Percentiles rank a stretch among this genome's conserved stretches.
Conservation (phyloP, 1,140 invertebrate genomes). For the Anthonomus grandis region DNA sequence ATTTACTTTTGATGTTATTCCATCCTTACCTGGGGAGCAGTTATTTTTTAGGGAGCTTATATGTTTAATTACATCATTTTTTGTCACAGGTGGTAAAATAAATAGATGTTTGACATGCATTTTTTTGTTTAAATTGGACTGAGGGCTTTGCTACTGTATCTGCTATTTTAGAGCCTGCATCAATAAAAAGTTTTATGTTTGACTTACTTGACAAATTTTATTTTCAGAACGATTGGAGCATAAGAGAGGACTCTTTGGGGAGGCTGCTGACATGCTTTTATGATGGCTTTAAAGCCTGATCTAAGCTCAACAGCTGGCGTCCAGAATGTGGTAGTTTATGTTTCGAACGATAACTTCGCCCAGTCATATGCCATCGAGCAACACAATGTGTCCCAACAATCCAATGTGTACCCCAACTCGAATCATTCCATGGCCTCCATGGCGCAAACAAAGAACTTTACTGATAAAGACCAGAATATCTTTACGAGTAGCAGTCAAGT, state of each 20-base stretch:
- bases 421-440: constrained; percentile 41
- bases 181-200: too few species aligned
- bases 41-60: too few species aligned
- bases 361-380: constrained; percentile 47
- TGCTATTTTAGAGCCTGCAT: too few species aligned
- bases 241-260: constrained; percentile 42
- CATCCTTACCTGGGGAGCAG: too few species aligned
- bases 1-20: too few species aligned
- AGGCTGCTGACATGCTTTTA: constrained; percentile 49
- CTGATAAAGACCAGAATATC: constrained; percentile 35
- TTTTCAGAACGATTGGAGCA: constrained; percentile 42
- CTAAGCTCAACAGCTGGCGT: constrained; percentile 45
- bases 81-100: too few species aligned
- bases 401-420: constrained; percentile 30
- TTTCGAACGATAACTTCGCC: constrained; percentile 50
- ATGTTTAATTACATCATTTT: too few species aligned
- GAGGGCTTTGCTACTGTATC: too few species aligned
- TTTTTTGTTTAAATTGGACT: too few species aligned
- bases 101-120: too few species aligned
- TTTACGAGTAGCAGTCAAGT: constrained; percentile 29
- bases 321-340: constrained; percentile 53
- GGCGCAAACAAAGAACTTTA: constrained; percentile 36
- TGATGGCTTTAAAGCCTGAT: constrained; percentile 52
- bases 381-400: constrained; percentile 38
- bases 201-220: too few species aligned